Evolutionary conservation across 2,888 invertebrate genomes (phyloP).

Genomic region (Pachymerium ferrugineum): DNA sequence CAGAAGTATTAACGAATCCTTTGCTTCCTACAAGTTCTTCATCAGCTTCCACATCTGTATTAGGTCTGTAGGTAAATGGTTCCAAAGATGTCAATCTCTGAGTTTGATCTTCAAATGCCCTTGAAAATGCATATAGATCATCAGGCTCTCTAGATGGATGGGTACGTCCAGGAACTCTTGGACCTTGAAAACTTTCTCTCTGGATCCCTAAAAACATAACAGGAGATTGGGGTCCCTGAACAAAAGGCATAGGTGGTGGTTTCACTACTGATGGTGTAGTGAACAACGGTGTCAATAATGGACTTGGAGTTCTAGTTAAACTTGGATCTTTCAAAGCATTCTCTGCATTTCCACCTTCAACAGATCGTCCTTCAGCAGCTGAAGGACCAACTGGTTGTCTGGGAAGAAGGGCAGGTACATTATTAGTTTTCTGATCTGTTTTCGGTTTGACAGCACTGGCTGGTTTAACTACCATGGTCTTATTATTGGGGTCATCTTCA

Average conservation of each 20-base stretch:
- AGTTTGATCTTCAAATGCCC: constrained; percentile 32
- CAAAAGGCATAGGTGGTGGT: constrained; percentile 9
- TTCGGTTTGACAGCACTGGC: background rate
- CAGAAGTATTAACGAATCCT: background rate
- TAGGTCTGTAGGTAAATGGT: constrained; percentile 15
- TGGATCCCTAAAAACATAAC: constrained; percentile 35
- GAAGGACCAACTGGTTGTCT: background rate
- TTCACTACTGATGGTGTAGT: background rate
- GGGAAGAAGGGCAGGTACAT: background rate
- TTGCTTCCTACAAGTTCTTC: background rate
- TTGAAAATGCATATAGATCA: constrained; percentile 34
- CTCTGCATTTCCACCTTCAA: background rate
- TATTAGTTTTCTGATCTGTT: background rate
- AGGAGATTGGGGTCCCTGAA: constrained; percentile 34
- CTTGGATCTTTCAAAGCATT: background rate
- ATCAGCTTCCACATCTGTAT: background rate
- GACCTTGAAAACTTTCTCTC: constrained; percentile 19
- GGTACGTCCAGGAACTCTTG: background rate
- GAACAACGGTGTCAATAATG: background rate
- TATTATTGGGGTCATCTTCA: constrained; percentile 27
- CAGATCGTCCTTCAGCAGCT: background rate
- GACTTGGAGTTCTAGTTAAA: background rate
- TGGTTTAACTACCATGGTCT: constrained; percentile 23
- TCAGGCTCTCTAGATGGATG: background rate
- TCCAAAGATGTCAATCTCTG: background rate